Percentiles rank a stretch among this genome's conserved stretches.
These are phyloP conservation scores for Phalacrocorax pelagicus DNA, from an alignment of 2,113 vertebrate species.

Conservation along the genomic window DNA sequence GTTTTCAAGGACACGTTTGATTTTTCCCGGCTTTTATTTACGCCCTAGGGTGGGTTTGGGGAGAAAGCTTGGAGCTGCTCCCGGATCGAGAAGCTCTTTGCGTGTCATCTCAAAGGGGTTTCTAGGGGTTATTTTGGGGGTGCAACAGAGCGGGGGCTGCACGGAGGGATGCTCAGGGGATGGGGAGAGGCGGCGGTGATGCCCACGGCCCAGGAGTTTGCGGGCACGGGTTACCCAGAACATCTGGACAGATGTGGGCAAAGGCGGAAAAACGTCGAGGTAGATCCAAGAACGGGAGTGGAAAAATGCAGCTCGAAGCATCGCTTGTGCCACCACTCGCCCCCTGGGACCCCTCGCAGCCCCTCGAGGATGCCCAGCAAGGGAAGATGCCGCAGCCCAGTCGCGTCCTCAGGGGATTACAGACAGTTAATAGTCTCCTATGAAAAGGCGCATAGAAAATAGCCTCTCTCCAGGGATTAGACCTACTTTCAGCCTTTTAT, in stretches of 20 bases:
- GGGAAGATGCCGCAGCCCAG: background rate
- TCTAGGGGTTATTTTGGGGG: background rate
- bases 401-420: background rate
- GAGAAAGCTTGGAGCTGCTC: background rate
- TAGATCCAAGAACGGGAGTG: accelerated
- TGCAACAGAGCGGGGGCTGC: background rate
- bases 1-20: slow-evolving; percentile 37
- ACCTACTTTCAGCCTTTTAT: background rate
- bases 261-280: background rate
- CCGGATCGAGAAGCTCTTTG: accelerated
- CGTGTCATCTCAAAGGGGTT: background rate
- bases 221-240: background rate
- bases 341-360: accelerated
- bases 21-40: background rate
- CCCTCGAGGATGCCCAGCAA: accelerated
- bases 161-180: background rate
- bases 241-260: background rate
- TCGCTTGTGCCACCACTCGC: accelerated
- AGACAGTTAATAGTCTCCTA: background rate
- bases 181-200: background rate
- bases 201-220: accelerated
- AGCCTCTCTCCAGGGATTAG: background rate
- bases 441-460: background rate
- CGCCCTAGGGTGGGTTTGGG: background rate
- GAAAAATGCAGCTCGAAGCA: background rate